Percentiles rank a stretch among this genome's conserved stretches.
phyloP scores from a whole-genome alignment of 2,113 vertebrate species.

The Gulo gulo region DNA sequence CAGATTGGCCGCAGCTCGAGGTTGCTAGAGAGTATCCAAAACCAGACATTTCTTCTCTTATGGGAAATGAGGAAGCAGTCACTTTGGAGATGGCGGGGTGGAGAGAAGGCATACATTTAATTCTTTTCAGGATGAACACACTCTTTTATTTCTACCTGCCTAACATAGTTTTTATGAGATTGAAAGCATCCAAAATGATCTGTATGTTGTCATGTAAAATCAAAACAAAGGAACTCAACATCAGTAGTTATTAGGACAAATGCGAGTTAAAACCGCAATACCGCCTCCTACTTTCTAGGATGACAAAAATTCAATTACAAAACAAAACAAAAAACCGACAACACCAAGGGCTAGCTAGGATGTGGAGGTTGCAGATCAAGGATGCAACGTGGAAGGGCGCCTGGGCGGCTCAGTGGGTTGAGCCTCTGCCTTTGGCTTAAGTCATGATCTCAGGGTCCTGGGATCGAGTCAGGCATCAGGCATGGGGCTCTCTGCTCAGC shows the following conservation, averaged over 20 bases:
- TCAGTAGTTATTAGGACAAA: background rate
- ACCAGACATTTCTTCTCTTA: conserved; percentile 39
- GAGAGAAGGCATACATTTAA: background rate
- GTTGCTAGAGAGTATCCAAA: conserved; percentile 37
- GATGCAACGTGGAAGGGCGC: too few species aligned
- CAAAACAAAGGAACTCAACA: background rate
- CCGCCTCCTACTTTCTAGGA: background rate
- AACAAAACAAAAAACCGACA: background rate
- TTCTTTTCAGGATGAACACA: background rate
- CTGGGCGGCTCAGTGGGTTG: too few species aligned
- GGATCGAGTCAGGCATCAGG: too few species aligned
- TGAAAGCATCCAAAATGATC: background rate
- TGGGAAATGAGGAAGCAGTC: background rate
- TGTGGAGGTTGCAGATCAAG: background rate
- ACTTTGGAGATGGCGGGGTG: background rate
- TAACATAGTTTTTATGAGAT: background rate
- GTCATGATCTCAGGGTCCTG: too few species aligned
- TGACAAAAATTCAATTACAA: conserved; percentile 3
- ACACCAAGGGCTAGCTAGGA: background rate
- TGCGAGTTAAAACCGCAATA: background rate
- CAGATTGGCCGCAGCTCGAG: conserved; percentile 44
- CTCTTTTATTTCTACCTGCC: background rate
- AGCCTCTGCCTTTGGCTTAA: too few species aligned
- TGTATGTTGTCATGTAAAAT: background rate
- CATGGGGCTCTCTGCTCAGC: too few species aligned